Base-by-base conservation (phyloP, 2,113 vertebrate genomes). In the Sylvia atricapilla region DNA sequence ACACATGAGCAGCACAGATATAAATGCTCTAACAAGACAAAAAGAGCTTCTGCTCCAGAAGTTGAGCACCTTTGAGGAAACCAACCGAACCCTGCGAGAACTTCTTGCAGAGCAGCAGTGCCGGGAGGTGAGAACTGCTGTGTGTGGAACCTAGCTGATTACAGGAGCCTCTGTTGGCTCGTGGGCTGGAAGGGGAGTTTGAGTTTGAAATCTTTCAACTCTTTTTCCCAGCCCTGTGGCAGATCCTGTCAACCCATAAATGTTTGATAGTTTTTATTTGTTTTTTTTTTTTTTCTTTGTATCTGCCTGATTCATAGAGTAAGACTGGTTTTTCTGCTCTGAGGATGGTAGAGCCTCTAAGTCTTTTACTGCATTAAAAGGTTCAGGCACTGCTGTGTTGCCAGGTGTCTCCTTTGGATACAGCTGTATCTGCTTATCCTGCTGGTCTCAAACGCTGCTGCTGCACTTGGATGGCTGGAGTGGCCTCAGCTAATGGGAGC, bases 1-100 rank as follows among this genome's bases (percentile, higher is more conserved):
- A 87, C 97, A 97, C 92, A 97, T 98, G 95, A 98, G 98, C 3
- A 97, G 97, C 76, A 98, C 98, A 4, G 98, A 99, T 64, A 95
- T 98, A 35, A 98, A 97, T 35, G 94, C 96, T 22, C 82, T 99
- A 56, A 98, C 97, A 28, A 97, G 97, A 75, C 98, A 99, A 77
- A 99, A 99, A 79, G 98, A 99, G 53, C 97, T 99, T 72, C 97
- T 99, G 91, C 95, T 99, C 23, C 98, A 99, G 96, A 99, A 99
- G 64, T 76, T 99, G 97, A 98, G 98, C 85, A 98, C 98, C 2
- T 99, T 99, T 84, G 99, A 99, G 90, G 97, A 98, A 91, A 99
- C 99, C 44, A 99, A 99, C 97, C 95, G 97, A 75, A 97, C 98
- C 0, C 98, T 99, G 31, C 96, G 98, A n/a, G 98, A 98, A 17